Base-by-base conservation (phyloP, 2,888 invertebrate species). In the Notodonta dromedarius region DNA sequence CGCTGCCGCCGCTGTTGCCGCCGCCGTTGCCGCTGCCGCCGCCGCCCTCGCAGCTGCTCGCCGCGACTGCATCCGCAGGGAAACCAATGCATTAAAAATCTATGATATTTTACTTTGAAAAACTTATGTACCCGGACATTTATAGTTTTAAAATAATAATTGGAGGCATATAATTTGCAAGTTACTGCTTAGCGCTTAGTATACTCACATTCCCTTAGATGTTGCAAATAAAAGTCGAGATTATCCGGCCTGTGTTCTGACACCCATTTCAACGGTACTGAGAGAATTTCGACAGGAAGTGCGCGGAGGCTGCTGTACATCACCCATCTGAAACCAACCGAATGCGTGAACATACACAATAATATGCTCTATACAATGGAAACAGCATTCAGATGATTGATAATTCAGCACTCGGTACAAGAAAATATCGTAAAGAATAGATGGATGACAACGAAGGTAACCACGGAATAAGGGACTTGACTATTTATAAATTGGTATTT, bases 131-230 rank as follows among this genome's bases (percentile, higher is more conserved):
- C n/a, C n/a, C n/a, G n/a, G n/a, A n/a, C n/a, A n/a, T n/a, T n/a
- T n/a, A n/a, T n/a, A n/a, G n/a, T n/a, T n/a, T n/a, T n/a, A n/a
- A n/a, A n/a, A n/a, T n/a, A n/a, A n/a, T n/a, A n/a, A n/a, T n/a
- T n/a, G n/a, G n/a, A n/a, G n/a, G n/a, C n/a, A n/a, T n/a, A n/a
- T n/a, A n/a, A n/a, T n/a, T n/a, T n/a, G n/a, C n/a, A n/a, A 24
- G 24, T 24, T 24, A 24, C 24, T 24, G 24, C 24, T 24, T 24
- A 24, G 24, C 24, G 24, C 24, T 24, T 24, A 24, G 24, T 24
- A 40, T 58, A 87, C 93, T 85, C 85, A 95, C 95, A 95, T 83
- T 95, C 95, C 95, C 96, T 95, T 12, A 96, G 88, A 63, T 95
- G 95, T 59, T 94, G 93, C 67, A 96, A 85, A 63, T 96, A 94